A percentile compares a stretch with the other conserved stretches of the same genome.
phyloP scores from a whole-genome alignment of 2,888 invertebrate genomes.

The Meiosimyza decipiens region DNA sequence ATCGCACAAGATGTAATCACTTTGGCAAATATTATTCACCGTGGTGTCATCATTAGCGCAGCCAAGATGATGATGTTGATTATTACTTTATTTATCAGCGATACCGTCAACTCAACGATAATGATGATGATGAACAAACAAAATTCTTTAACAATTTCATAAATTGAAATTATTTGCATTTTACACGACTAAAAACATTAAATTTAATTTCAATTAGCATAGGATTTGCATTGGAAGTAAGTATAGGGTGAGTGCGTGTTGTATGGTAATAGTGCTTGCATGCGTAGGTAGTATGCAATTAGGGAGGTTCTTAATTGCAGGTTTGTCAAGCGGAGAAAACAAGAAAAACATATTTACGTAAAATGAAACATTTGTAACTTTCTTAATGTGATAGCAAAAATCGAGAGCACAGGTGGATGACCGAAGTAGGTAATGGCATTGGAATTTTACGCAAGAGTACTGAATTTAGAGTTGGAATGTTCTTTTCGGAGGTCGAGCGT shows the following conservation, averaged over 20 bases:
- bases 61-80: too few relatives aligned
- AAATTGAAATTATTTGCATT: conserved; percentile 20
- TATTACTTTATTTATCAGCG: too few relatives aligned
- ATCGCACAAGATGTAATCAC: conserved; percentile 1
- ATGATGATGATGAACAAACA: neutral
- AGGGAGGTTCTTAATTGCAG: neutral
- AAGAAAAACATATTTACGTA: too few relatives aligned
- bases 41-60: neutral
- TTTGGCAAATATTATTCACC: conserved; percentile 19
- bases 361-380: too few relatives aligned
- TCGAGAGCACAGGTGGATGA: too few relatives aligned
- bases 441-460: too few relatives aligned
- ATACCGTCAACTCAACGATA: neutral
- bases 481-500: too few relatives aligned
- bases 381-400: too few relatives aligned
- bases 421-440: too few relatives aligned
- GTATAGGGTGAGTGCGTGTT: too few relatives aligned
- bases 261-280: conserved; percentile 8
- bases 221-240: conserved; percentile 56
- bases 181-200: conserved; percentile 4
- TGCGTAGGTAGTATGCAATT: neutral
- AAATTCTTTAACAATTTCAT: neutral
- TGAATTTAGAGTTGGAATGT: too few relatives aligned
- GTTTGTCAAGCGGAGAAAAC: neutral
- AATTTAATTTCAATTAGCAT: conserved; percentile 56